Base-by-base conservation (phyloP, 1,140 invertebrate species). In the Schlechtendalia chinensis region DNA sequence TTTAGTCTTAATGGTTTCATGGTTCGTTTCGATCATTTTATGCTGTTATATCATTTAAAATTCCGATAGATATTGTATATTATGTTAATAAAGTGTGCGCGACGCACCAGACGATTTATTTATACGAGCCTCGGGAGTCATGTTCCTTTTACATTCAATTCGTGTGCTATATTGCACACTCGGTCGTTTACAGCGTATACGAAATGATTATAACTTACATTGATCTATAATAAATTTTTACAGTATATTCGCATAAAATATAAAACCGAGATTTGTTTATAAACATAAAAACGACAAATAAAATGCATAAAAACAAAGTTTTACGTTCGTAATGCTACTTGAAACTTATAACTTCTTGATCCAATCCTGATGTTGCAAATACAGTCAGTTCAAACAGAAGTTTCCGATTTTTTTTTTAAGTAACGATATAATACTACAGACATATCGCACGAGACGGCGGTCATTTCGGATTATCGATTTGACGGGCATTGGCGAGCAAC, bases 241-340 rank as follows among this genome's bases (percentile, higher is more conserved):
- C 63, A 39, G 19, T 67, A 67, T 5, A 39, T 14, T 14, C 63
- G n/a, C 32, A n/a, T 67, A 67, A 39, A 67, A 63, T 63, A 63
- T 63, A 63, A 8, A 32, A n/a, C 29, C 11, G 32, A 67, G 19
- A 67, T 67, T 39, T 67, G 63, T 67, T 67, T 45, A 67, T 14
- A 29, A 67, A 63, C n/a, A 12, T 12, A 50, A 50, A 50, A 8
- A 50, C n/a, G n/a, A n/a, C n/a, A n/a, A n/a, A n/a, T 50, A 1
- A 50, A 65, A 67, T 19, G 32, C 29, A 39, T 67, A 67, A 67
- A 39, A 67, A 67, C 19, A 39, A 67, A 67, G 29, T 67, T 39
- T n/a, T 45, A 39, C 29, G 19, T 5, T n/a, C n/a, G 19, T 67
- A 8, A 8, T 39, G 32, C 1, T 39, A 32, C 32, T 67, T 67